These are phyloP conservation scores for Caprella mutica DNA, from an alignment of 2,888 invertebrate genomes.

Conservation along the genomic window DNA sequence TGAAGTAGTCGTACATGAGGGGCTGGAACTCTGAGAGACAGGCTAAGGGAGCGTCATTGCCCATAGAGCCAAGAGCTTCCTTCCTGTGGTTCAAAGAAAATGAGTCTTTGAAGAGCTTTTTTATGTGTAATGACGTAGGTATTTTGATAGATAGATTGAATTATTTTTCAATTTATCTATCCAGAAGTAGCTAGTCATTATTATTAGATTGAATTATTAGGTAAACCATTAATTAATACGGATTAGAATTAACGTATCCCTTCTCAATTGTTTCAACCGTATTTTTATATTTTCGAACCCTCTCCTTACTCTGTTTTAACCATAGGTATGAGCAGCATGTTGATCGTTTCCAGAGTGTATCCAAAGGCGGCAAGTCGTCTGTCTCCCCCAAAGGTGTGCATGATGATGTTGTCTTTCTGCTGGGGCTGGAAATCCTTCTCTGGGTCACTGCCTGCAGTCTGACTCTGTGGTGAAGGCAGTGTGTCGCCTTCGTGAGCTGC, in stretches of 20 bases:
- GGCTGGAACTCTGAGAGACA: slow-evolving; percentile 93
- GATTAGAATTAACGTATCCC: too few relatives aligned
- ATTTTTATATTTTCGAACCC: too few relatives aligned
- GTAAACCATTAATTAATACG: too few relatives aligned
- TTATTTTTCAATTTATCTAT: too few relatives aligned
- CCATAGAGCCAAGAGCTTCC: slow-evolving; percentile 98
- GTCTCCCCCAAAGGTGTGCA: slow-evolving; percentile 52
- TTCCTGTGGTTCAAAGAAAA: slow-evolving; percentile 65
- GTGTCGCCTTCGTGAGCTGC: slow-evolving; percentile 15
- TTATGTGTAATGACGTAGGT: too few relatives aligned
- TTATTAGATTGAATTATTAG: too few relatives aligned
- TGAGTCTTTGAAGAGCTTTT: too few relatives aligned
- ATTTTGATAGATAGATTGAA: too few relatives aligned
- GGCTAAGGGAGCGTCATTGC: slow-evolving; percentile 94
- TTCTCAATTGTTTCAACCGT: too few relatives aligned
- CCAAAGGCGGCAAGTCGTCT: slow-evolving; percentile 78
- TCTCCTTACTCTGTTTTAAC: slow-evolving; percentile 73
- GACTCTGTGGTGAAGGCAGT: slow-evolving; percentile 1
- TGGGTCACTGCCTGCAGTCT: not conserved
- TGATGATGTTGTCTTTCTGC: slow-evolving; percentile 13
- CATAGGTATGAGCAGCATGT: slow-evolving; percentile 90
- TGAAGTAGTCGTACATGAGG: slow-evolving; percentile 91
- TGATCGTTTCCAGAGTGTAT: slow-evolving; percentile 89
- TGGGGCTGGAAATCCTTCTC: not conserved
- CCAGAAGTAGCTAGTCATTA: too few relatives aligned